phyloP scores from a whole-genome alignment of 53 echinoderm and acorn worm species.

The Echinometra lucunter region DNA sequence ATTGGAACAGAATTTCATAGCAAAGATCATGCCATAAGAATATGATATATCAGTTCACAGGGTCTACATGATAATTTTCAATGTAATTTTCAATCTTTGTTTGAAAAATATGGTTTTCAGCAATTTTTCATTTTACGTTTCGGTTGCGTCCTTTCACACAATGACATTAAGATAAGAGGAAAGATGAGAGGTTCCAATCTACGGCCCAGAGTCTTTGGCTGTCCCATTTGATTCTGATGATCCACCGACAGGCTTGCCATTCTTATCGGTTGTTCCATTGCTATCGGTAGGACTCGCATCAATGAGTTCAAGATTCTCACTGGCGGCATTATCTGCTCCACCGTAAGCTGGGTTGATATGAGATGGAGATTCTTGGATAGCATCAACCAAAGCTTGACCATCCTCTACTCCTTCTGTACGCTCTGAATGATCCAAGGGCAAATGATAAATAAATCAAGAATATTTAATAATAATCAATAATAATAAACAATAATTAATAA shows the following conservation, averaged over 20 bases:
- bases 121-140: no score
- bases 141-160: no score
- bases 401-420: conserved; percentile 47
- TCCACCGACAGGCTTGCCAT: neutral
- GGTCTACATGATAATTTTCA: no score
- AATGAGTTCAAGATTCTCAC: conserved; percentile 26
- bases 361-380: conserved; percentile 54
- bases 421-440: no score
- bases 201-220: neutral
- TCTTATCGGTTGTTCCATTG: conserved; percentile 46
- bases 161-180: neutral
- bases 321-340: neutral
- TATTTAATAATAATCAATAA: no score
- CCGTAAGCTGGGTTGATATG: conserved; percentile 62
- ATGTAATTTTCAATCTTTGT: no score
- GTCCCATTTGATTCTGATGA: neutral
- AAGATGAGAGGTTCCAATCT: neutral
- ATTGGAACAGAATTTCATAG: no score
- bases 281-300: conserved; percentile 57
- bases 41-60: no score
- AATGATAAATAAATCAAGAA: no score
- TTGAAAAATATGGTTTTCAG: no score
- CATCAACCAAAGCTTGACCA: conserved; percentile 57
- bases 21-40: no score
- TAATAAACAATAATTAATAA: no score